These are phyloP conservation scores for Ochotona princeps DNA, from an alignment of 2,113 vertebrate genomes.

Conservation along the genomic window DNA sequence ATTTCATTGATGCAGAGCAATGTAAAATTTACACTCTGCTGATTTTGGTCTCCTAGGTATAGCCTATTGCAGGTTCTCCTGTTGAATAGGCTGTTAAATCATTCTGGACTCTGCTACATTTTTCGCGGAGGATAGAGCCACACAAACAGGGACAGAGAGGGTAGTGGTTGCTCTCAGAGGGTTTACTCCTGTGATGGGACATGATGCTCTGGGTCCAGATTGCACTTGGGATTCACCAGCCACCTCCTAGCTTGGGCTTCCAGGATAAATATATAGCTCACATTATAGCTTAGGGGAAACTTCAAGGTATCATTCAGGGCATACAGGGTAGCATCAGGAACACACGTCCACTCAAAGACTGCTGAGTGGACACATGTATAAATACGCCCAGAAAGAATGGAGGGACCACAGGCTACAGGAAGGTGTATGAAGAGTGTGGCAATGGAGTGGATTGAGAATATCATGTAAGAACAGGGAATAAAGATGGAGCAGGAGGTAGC, in stretches of 20 bases:
- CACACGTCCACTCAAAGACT: background rate
- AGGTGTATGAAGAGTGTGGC: no score
- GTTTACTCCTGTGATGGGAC: no score
- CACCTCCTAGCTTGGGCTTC: background rate
- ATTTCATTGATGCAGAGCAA: no score
- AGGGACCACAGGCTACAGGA: no score
- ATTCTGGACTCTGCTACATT: background rate
- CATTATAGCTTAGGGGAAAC: background rate
- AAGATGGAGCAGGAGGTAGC: background rate
- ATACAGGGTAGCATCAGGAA: background rate
- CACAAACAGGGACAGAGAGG: background rate
- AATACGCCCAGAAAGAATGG: background rate
- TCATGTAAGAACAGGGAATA: background rate
- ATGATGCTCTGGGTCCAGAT: background rate
- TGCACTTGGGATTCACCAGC: background rate
- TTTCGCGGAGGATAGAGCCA: background rate
- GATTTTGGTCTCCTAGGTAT: accelerated
- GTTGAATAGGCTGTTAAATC: no score
- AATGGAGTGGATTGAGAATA: background rate
- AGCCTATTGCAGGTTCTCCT: background rate
- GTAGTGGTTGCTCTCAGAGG: background rate
- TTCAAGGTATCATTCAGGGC: no score
- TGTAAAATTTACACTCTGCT: background rate
- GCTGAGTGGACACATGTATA: background rate
- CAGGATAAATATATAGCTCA: background rate